Conservation (phyloP, 1,140 invertebrate genomes). For the Cydia fagiglandana region DNA sequence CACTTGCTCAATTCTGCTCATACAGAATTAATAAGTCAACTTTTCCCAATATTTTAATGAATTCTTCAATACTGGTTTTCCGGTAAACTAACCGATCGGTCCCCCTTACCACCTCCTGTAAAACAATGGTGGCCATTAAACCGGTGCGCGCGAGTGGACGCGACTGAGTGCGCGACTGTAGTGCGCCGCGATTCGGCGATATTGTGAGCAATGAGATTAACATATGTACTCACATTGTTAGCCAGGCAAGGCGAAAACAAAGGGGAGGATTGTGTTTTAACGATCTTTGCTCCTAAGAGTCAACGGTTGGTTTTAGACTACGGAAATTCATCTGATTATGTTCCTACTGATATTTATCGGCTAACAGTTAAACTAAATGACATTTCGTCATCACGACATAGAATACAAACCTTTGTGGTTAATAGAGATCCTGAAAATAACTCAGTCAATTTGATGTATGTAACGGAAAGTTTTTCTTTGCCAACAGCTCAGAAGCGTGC, state of each 20-base stretch:
- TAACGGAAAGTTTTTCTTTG: slow-evolving; percentile 46
- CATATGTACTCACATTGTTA: not conserved
- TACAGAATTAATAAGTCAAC: slow-evolving; percentile 10
- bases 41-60: slow-evolving; percentile 32
- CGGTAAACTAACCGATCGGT: slow-evolving; percentile 26
- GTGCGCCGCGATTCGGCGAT: slow-evolving; percentile 12
- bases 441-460: not conserved
- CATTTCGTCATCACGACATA: no score
- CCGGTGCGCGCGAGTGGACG: slow-evolving; percentile 62
- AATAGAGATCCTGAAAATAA: not conserved
- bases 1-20: not conserved
- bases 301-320: not conserved
- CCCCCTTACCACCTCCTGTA: slow-evolving; percentile 33
- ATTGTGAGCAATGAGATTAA: slow-evolving; percentile 7
- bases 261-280: not conserved
- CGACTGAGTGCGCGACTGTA: slow-evolving; percentile 51
- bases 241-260: not conserved
- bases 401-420: not conserved
- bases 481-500: slow-evolving; percentile 72
- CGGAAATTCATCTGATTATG: not conserved
- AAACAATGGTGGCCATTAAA: slow-evolving; percentile 76
- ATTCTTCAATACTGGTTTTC: not conserved
- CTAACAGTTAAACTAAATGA: no score
- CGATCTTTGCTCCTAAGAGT: not conserved
- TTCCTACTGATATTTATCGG: not conserved